phyloP scores from a whole-genome alignment of 2,797 vertebrate species.

The Xyrichtys novacula region DNA sequence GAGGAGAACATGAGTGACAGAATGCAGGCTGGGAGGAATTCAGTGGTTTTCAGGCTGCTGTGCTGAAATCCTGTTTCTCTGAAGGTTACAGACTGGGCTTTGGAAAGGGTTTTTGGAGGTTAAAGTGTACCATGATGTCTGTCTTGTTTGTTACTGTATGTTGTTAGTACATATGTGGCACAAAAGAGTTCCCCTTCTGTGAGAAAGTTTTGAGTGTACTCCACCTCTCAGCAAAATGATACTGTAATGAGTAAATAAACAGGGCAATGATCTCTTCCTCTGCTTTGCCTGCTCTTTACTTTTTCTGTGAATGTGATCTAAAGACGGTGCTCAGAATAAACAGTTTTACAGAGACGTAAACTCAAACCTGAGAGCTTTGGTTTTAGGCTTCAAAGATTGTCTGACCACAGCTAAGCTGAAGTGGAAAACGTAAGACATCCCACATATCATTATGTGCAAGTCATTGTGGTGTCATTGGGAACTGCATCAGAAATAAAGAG shows the following conservation, averaged over 20 bases:
- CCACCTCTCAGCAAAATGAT: slow-evolving; percentile 25
- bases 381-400: slow-evolving; percentile 37
- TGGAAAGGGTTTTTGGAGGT: slow-evolving; percentile 21
- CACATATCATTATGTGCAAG: slow-evolving; percentile 52
- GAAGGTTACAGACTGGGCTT: slow-evolving; percentile 29
- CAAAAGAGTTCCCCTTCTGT: slow-evolving; percentile 16
- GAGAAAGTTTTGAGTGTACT: slow-evolving; percentile 34
- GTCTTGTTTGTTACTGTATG: slow-evolving; percentile 19
- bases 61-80: slow-evolving; percentile 45
- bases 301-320: slow-evolving; percentile 41
- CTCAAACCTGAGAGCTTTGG: slow-evolving; percentile 31
- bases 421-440: slow-evolving; percentile 50
- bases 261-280: slow-evolving; percentile 6
- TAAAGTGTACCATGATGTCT: slow-evolving; percentile 3
- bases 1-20: slow-evolving; percentile 56
- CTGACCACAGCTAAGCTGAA: slow-evolving; percentile 25
- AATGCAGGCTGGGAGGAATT: slow-evolving; percentile 55
- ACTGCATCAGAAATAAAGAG: slow-evolving; percentile 29
- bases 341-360: slow-evolving; percentile 40
- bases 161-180: slow-evolving; percentile 10
- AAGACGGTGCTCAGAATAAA: slow-evolving; percentile 54
- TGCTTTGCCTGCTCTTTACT: slow-evolving; percentile 24
- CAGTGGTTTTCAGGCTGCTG: slow-evolving; percentile 57
- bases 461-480: slow-evolving; percentile 35
- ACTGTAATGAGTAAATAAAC: slow-evolving; percentile 47